Conservation (phyloP, 2,113 vertebrate species). For the Sinocyclocheilus anshuiensis region DNA sequence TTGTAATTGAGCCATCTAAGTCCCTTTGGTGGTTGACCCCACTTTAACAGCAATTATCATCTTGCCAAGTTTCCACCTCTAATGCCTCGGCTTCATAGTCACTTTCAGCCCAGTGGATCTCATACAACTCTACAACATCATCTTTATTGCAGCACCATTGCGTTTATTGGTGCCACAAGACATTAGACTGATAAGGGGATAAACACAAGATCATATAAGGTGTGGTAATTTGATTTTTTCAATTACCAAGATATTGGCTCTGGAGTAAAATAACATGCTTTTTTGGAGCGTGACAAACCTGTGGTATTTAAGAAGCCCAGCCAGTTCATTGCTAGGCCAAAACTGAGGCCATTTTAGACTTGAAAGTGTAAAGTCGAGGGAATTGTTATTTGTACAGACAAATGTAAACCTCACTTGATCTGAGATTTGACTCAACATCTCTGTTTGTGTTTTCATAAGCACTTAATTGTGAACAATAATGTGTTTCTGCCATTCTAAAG, state of each 20-base stretch:
- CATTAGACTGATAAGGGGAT: constrained; percentile 14
- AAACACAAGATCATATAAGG: not conserved
- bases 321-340: constrained; percentile 31
- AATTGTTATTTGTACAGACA: constrained; percentile 38
- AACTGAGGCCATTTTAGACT: constrained; percentile 32
- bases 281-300: constrained; percentile 32
- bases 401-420: constrained; percentile 21
- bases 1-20: constrained; percentile 51
- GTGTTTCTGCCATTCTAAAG: not conserved
- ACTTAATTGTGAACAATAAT: not conserved
- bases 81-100: constrained; percentile 36
- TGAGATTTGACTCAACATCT: not conserved
- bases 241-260: constrained; percentile 40
- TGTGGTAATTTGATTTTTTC: constrained; percentile 38
- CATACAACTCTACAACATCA: constrained; percentile 34
- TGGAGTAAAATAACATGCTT: constrained; percentile 40
- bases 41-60: constrained; percentile 53
- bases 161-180: constrained; percentile 5
- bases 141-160: constrained; percentile 27
- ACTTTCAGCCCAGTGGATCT: not conserved
- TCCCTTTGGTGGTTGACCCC: constrained; percentile 53
- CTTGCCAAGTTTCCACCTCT: constrained; percentile 45
- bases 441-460: not conserved
- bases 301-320: constrained; percentile 10
- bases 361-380: constrained; percentile 30